phyloP scores from a whole-genome alignment of 2,888 invertebrate genomes.

The Monoplex corrugatus region DNA sequence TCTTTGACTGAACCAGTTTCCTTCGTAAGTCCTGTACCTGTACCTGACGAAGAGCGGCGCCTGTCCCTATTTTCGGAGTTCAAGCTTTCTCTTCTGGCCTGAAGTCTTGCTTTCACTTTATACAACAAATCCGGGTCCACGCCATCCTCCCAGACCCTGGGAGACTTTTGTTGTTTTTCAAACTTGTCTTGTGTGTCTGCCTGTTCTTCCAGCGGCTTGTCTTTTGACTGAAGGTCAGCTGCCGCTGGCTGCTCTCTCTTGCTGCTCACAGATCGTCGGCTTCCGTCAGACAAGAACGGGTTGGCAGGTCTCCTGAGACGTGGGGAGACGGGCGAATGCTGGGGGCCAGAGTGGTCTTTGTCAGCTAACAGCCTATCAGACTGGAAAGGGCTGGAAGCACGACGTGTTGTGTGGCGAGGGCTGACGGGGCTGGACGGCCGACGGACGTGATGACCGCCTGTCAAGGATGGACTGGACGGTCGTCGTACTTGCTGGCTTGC shows the following conservation, averaged over 20 bases:
- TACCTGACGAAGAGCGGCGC: neutral
- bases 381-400: conserved; percentile 6
- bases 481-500: neutral
- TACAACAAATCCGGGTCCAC: conserved; percentile 45
- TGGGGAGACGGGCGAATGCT: neutral
- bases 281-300: neutral
- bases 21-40: too few species aligned
- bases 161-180: neutral
- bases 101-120: conserved; percentile 52
- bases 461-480: neutral
- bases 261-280: neutral
- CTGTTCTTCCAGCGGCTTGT: neutral
- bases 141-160: neutral
- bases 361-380: neutral
- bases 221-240: neutral
- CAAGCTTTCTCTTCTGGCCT: conserved; percentile 45
- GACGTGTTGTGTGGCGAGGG: neutral
- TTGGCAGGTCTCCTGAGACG: neutral
- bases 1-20: neutral
- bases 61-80: conserved; percentile 8
- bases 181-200: neutral
- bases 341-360: neutral
- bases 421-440: neutral
- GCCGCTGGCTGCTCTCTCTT: neutral
- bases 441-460: neutral